Percentiles rank a stretch among this genome's conserved stretches.
Conservation (phyloP, 2,888 invertebrate species). For the Agriopis aurantiaria region DNA sequence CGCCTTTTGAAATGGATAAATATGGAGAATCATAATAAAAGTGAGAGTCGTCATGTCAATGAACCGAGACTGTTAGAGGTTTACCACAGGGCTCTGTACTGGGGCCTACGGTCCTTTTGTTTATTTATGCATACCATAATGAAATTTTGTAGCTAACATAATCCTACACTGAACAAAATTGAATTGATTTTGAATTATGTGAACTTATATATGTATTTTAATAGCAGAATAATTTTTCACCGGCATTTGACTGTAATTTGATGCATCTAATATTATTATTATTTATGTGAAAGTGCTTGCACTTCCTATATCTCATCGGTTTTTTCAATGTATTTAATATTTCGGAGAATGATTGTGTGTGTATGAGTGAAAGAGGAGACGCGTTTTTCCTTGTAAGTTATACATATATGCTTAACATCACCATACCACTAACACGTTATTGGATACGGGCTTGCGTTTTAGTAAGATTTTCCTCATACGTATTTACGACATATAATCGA, state of each 20-base stretch:
- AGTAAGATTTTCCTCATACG: not conserved
- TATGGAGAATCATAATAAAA: conserved; percentile 51
- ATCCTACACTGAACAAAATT: conserved; percentile 27
- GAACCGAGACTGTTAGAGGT: conserved; percentile 66
- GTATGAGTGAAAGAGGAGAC: not conserved
- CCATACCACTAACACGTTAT: not conserved
- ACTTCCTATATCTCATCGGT: not conserved
- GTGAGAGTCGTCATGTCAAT: conserved; percentile 65
- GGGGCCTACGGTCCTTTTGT: conserved; percentile 54
- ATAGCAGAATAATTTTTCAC: conserved; percentile 15
- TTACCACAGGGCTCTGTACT: conserved; percentile 64
- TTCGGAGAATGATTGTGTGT: not conserved
- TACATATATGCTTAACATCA: not conserved
- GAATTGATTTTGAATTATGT: too few species aligned
- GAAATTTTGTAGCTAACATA: conserved; percentile 48
- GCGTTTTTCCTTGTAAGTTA: not conserved
- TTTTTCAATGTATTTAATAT: too few species aligned
- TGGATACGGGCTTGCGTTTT: conserved; percentile 9
- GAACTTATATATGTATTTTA: conserved; percentile 18
- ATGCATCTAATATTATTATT: conserved; percentile 12
- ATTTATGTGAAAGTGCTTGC: not conserved
- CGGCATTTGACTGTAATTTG: conserved; percentile 11
- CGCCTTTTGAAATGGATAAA: conserved; percentile 36
- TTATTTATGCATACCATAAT: conserved; percentile 52
- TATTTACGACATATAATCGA: not conserved